These are phyloP conservation scores for Chlamydotis undulata DNA, from an alignment of 2,113 vertebrate species.

Conservation along the genomic window DNA sequence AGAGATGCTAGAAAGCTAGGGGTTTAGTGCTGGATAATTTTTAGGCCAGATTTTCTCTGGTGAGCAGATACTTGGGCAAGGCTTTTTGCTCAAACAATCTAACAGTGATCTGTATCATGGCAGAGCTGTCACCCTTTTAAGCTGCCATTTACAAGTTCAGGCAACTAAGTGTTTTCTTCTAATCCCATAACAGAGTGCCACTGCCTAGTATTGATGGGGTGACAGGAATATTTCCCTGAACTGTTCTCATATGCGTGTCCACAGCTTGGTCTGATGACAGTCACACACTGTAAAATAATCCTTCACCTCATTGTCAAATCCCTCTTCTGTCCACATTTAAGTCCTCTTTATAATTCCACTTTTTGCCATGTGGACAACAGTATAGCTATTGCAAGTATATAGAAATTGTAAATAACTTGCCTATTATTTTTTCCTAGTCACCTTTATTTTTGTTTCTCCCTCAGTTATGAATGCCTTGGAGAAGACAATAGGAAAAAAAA, in stretches of 20 bases:
- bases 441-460: background rate
- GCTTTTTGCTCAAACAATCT: background rate
- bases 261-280: background rate
- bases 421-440: background rate
- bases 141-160: background rate
- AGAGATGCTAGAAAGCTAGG: background rate
- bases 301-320: background rate
- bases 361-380: background rate
- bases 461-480: background rate
- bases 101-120: background rate
- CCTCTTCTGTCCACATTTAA: background rate
- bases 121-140: background rate
- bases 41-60: background rate
- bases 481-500: background rate
- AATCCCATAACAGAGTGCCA: background rate
- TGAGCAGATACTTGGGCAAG: background rate
- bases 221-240: background rate
- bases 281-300: background rate
- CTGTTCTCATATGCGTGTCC: background rate
- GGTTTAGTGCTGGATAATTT: background rate
- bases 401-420: background rate
- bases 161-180: background rate
- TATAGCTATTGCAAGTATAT: background rate
- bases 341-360: background rate
- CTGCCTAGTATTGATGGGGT: background rate